Percentiles rank a stretch among this genome's conserved stretches.
These are phyloP conservation scores for Squalus acanthias DNA, from an alignment of 2,797 vertebrate species.

Conservation along the genomic window DNA sequence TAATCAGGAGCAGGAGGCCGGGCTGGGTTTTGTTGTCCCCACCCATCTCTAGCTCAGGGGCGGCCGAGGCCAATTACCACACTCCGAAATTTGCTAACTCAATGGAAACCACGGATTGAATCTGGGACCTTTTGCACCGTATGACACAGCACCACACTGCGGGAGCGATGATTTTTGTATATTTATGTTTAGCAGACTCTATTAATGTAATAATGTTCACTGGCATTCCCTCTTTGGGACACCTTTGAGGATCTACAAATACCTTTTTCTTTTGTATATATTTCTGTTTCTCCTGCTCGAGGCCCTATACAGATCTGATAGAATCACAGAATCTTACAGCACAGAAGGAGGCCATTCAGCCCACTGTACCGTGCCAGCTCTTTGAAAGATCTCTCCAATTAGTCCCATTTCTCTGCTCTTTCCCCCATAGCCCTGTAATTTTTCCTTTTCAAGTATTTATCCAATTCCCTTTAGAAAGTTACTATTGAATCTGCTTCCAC, in stretches of 20 bases:
- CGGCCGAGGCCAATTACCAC: neutral
- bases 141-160: neutral
- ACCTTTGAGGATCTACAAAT: neutral
- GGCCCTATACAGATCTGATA: neutral
- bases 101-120: neutral
- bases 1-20: neutral
- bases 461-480: too few relatives aligned
- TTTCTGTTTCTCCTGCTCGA: neutral
- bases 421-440: too few relatives aligned
- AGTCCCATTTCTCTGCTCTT: neutral
- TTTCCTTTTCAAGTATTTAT: too few relatives aligned
- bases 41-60: neutral
- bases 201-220: neutral
- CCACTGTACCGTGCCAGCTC: neutral
- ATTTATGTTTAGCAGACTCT: neutral
- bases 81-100: neutral
- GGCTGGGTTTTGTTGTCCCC: neutral
- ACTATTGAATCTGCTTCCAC: too few relatives aligned
- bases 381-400: neutral
- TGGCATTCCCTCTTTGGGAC: neutral
- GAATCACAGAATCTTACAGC: neutral
- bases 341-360: too few relatives aligned
- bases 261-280: neutral
- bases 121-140: neutral
- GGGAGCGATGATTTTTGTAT: neutral